Base-by-base conservation (phyloP, 2,113 vertebrate genomes). In the Neoarius graeffei region DNA sequence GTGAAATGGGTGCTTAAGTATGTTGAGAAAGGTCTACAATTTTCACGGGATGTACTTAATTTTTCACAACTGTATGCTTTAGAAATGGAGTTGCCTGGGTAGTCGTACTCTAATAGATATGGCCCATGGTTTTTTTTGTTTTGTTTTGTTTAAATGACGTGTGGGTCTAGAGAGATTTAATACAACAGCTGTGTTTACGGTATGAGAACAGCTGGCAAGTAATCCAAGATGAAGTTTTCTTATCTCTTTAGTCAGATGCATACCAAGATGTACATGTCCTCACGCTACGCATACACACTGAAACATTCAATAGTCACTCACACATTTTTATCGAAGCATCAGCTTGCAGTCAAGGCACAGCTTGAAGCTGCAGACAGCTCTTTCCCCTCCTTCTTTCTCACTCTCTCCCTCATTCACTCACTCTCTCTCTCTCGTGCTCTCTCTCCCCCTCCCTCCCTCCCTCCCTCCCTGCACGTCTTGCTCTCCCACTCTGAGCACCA, bases 401-500 rank as follows among this genome's bases (percentile, higher is more conserved):
- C 8, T 62, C 64, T n/a, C 74, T 56, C 60, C 90, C 89, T 92
- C 93, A 88, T 93, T 93, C 89, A 35, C 69, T 2, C 15, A 64
- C 66, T 4, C 85, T 67, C 64, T 66, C 77, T 11, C 19, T 52
- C 48, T 81, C 76, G 1, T 35, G 35, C 77, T 88, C 89, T 92
- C 93, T 86, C 93, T 93, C 89, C 6, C 64, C 50, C 77, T 11
- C 19, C n/a, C 48, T 81, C 76, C 35, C 80, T 14, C 79, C 86
- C 85, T 77, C 87, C 85, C 87, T 91, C 91, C 83, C 91, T 90
- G 90, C 83, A 74, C 82, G 83, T 90, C 90, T 93, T 90, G 90
- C 90, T 92, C 91, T 93, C 90, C 30, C 87, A 93, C 93, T 92
- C 93, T 93, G 88, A 85, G 88, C 91, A 87, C 91, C 91, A 91